Conservation (phyloP, 2,888 invertebrate genomes). For the Nomada ferruginata region DNA sequence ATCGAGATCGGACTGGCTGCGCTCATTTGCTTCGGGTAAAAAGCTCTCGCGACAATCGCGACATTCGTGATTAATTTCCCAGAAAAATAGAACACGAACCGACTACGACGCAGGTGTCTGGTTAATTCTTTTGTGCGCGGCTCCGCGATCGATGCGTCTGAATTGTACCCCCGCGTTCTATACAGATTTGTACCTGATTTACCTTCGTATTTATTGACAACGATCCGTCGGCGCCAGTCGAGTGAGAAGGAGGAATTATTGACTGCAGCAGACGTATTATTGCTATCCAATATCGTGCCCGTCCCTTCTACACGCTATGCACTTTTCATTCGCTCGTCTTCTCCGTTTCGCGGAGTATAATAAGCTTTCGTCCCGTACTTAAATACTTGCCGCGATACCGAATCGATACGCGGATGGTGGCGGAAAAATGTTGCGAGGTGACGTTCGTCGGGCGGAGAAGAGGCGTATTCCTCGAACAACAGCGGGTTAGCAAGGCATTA, state of each 20-base stretch:
- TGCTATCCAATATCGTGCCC: slow-evolving; percentile 24
- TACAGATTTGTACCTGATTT: slow-evolving; percentile 46
- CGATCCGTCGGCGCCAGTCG: slow-evolving; percentile 30
- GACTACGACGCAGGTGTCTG: slow-evolving; percentile 50
- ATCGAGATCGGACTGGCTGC: not conserved
- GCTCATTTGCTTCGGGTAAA: not conserved
- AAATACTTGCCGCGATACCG: not conserved
- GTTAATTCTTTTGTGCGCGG: slow-evolving; percentile 50
- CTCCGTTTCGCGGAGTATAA: not conserved
- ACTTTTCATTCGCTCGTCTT: not conserved
- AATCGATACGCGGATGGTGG: not conserved
- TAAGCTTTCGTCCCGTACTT: not conserved
- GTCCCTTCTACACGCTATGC: not conserved
- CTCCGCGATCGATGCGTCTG: slow-evolving; percentile 38
- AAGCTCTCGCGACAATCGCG: slow-evolving; percentile 32
- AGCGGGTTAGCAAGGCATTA: slow-evolving; percentile 70
- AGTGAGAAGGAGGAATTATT: slow-evolving; percentile 33
- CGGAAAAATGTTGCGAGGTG: slow-evolving; percentile 13
- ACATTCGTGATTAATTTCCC: slow-evolving; percentile 58
- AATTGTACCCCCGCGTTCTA: slow-evolving; percentile 9
- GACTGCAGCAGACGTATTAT: slow-evolving; percentile 40
- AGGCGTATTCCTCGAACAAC: slow-evolving; percentile 7
- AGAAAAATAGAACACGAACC: slow-evolving; percentile 42
- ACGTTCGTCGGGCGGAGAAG: slow-evolving; percentile 16
- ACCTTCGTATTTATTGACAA: slow-evolving; percentile 43